Conservation (phyloP, 23 tunicate genomes). For the Ciona savignyi region DNA sequence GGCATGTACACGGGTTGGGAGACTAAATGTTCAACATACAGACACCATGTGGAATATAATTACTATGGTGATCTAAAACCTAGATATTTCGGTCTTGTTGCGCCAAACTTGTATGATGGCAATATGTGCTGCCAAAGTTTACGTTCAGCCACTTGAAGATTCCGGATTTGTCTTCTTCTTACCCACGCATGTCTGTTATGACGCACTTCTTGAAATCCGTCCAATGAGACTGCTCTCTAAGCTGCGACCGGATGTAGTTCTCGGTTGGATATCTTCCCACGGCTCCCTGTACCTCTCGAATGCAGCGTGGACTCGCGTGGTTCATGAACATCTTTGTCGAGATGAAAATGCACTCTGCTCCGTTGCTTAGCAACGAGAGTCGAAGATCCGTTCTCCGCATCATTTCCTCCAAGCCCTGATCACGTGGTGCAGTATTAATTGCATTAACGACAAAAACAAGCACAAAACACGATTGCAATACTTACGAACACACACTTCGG, state of each 20-base stretch:
- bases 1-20: too few relatives aligned
- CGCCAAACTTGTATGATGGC: too few relatives aligned
- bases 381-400: slow-evolving; percentile 50
- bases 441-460: background rate
- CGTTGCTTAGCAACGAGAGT: slow-evolving; percentile 48
- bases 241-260: slow-evolving; percentile 37
- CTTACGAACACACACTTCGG: slow-evolving; percentile 57
- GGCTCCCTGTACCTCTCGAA: slow-evolving; percentile 19
- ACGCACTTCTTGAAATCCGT: slow-evolving; percentile 27
- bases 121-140: too few relatives aligned
- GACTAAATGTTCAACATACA: too few relatives aligned
- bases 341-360: slow-evolving; percentile 53
- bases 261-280: slow-evolving; percentile 70
- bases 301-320: slow-evolving; percentile 22
- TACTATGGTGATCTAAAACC: too few relatives aligned
- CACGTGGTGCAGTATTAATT: background rate
- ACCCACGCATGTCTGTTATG: slow-evolving; percentile 24
- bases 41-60: too few relatives aligned
- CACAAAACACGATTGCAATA: too few relatives aligned
- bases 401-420: slow-evolving; percentile 64
- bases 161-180: slow-evolving; percentile 7
- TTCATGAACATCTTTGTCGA: slow-evolving; percentile 46
- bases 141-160: too few relatives aligned
- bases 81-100: too few relatives aligned
- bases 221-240: slow-evolving; percentile 37